Conservation (phyloP, 1,140 invertebrate genomes). For the Probaryconus sp. region DNA sequence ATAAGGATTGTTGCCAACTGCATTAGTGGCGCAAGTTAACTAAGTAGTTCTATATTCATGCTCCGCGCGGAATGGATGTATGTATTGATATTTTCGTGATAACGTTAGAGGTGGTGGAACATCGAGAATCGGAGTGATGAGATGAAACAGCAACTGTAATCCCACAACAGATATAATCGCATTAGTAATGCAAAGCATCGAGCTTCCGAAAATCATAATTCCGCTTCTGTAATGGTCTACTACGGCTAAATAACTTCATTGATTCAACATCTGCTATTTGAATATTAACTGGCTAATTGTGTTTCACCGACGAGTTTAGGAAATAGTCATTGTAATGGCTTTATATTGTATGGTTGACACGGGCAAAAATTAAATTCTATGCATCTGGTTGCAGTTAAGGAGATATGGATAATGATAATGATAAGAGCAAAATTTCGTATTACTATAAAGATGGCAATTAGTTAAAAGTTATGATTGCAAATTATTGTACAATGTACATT, state of each 20-base stretch:
- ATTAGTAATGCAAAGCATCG: constrained; percentile 36
- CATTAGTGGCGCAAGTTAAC: constrained; percentile 35
- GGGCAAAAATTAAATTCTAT: too few relatives aligned
- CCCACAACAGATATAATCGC: constrained; percentile 22
- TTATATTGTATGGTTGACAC: too few relatives aligned
- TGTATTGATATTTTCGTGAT: constrained; percentile 44
- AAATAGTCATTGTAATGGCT: not conserved
- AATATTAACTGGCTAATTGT: constrained; percentile 40
- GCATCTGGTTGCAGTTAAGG: too few relatives aligned
- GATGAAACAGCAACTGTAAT: constrained; percentile 36
- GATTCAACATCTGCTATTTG: constrained; percentile 15
- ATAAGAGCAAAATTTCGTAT: too few relatives aligned
- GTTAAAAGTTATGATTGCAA: too few relatives aligned
- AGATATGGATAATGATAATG: too few relatives aligned
- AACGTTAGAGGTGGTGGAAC: constrained; percentile 19
- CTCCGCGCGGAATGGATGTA: constrained; percentile 23
- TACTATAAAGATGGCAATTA: too few relatives aligned
- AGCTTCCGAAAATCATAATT: constrained; percentile 31
- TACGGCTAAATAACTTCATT: constrained; percentile 38
- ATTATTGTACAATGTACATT: too few relatives aligned
- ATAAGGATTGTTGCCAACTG: constrained; percentile 33
- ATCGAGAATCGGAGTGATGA: constrained; percentile 25
- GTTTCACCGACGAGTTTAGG: not conserved
- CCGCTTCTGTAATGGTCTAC: constrained; percentile 11
- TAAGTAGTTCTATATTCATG: constrained; percentile 46